Percentiles rank a stretch among this genome's conserved stretches.
Evolutionary conservation across 2,797 vertebrate genomes (phyloP).

Genomic region (Esox masquinongy): DNA sequence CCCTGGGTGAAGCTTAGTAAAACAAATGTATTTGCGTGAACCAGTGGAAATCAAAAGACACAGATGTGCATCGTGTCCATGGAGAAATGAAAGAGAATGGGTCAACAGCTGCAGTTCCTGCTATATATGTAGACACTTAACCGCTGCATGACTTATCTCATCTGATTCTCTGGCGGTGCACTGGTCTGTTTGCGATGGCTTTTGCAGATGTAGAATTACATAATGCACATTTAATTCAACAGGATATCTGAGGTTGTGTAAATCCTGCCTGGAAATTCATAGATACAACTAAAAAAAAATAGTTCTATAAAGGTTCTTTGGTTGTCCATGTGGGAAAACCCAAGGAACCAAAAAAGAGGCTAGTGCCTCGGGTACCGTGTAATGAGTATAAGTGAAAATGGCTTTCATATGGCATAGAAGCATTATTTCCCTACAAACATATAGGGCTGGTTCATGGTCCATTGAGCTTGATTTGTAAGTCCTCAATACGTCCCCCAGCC

Average conservation of each 20-base stretch:
- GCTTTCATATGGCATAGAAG: neutral
- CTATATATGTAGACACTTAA: constrained; percentile 38
- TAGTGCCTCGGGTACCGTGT: neutral
- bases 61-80: neutral
- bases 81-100: neutral
- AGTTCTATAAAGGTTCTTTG: no score
- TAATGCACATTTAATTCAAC: no score
- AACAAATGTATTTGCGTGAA: neutral
- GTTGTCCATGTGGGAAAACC: no score
- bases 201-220: neutral
- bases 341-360: no score
- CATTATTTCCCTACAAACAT: neutral
- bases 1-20: neutral
- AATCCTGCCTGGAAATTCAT: neutral
- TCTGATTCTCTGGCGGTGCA: constrained; percentile 47
- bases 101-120: constrained; percentile 33
- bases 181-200: constrained; percentile 25
- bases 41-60: neutral
- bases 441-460: no score
- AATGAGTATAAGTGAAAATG: neutral
- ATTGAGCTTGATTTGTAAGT: no score
- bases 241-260: neutral
- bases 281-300: no score
- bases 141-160: constrained; percentile 42
- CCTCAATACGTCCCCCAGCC: no score